phyloP scores from a whole-genome alignment of 1,140 invertebrate genomes.

The Drosophila trapezifrons region DNA sequence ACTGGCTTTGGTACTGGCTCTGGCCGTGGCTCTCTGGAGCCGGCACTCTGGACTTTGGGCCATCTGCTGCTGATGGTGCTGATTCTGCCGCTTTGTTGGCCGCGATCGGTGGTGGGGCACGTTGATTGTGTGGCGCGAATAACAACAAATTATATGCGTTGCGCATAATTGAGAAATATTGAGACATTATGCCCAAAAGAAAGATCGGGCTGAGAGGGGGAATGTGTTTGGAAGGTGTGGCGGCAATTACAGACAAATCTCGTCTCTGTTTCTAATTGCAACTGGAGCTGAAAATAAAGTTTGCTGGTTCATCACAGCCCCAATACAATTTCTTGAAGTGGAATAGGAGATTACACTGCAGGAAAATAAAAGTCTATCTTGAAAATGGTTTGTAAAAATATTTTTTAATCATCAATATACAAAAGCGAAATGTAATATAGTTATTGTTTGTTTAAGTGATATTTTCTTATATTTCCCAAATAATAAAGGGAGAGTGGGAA shows the following conservation, averaged over 20 bases:
- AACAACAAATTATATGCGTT: slow-evolving; percentile 81
- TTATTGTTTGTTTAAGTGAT: background rate
- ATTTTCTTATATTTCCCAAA: background rate
- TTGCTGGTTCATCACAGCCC: slow-evolving; percentile 27
- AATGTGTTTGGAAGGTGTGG: slow-evolving; percentile 12
- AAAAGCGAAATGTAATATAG: background rate
- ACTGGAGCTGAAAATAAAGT: slow-evolving; percentile 50
- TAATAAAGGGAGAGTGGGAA: too few relatives aligned
- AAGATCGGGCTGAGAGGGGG: background rate
- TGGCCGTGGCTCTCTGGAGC: slow-evolving; percentile 8
- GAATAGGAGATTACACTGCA: slow-evolving; percentile 3
- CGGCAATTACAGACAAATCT: slow-evolving; percentile 58
- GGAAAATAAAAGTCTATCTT: background rate
- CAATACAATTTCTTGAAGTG: background rate
- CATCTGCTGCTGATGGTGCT: slow-evolving; percentile 40
- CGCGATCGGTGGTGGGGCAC: slow-evolving; percentile 47
- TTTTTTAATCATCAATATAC: background rate
- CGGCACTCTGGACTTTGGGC: slow-evolving; percentile 25
- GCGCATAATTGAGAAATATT: slow-evolving; percentile 80
- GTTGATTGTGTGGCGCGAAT: slow-evolving; percentile 64
- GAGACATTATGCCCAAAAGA: slow-evolving; percentile 68
- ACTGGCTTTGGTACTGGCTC: background rate
- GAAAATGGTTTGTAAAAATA: background rate
- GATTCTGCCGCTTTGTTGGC: slow-evolving; percentile 41
- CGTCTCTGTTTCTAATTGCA: slow-evolving; percentile 68